Conservation (phyloP, 2,797 vertebrate species). For the Oreonectes daqikongensis region DNA sequence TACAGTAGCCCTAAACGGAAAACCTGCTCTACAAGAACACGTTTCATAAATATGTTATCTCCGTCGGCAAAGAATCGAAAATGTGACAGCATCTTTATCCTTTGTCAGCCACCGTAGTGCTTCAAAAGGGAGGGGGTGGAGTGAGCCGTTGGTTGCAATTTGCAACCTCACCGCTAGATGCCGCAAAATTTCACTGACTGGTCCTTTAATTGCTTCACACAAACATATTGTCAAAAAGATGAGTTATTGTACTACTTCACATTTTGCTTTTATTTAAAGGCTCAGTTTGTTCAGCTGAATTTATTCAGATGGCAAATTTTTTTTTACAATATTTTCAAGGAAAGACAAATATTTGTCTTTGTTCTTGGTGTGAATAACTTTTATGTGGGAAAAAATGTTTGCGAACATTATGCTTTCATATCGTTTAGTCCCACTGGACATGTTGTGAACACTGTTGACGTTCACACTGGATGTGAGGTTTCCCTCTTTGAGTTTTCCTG, state of each 20-base stretch:
- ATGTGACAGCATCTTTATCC: no score
- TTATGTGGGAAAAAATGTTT: background rate
- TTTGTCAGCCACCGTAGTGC: no score
- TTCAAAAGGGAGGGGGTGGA: no score
- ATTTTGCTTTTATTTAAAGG: background rate
- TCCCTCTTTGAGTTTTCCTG: slow-evolving; percentile 69
- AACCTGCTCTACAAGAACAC: no score
- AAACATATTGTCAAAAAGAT: background rate
- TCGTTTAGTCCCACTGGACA: background rate
- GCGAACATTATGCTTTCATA: background rate
- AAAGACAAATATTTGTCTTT: background rate
- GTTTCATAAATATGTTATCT: no score
- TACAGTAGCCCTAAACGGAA: no score
- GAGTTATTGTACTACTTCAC: background rate
- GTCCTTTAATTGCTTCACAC: background rate
- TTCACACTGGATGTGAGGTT: slow-evolving; percentile 69
- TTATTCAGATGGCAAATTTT: background rate
- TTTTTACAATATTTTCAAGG: background rate
- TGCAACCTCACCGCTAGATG: no score
- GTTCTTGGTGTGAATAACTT: background rate
- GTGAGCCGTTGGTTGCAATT: no score
- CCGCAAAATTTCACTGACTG: no score
- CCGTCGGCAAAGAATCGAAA: no score
- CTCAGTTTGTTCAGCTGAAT: background rate
- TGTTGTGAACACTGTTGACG: slow-evolving; percentile 31